phyloP scores from a whole-genome alignment of 2,113 vertebrate species.

The Gymnogyps californianus region DNA sequence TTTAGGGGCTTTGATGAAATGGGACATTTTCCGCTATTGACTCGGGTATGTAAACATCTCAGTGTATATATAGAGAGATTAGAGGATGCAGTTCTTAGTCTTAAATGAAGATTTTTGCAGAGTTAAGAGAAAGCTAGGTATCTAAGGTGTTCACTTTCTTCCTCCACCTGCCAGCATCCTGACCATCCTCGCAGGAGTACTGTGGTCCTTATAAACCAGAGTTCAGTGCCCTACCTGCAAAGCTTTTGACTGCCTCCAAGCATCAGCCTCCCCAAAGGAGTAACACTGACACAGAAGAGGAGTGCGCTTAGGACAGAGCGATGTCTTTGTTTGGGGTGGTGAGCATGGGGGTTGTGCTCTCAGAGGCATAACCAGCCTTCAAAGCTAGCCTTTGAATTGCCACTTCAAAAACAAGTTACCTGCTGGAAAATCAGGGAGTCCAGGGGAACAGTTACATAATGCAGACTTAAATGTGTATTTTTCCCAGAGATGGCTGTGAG shows the following conservation, averaged over 20 bases:
- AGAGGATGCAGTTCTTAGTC: neutral
- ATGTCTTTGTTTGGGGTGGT: neutral
- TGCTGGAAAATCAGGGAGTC: neutral
- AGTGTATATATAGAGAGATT: neutral
- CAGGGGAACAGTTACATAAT: neutral
- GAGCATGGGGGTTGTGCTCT: neutral
- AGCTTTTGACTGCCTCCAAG: neutral
- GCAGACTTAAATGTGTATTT: neutral
- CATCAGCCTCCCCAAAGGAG: neutral
- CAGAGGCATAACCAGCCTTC: neutral
- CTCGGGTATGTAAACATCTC: neutral
- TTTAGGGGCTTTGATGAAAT: neutral
- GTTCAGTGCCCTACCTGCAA: neutral
- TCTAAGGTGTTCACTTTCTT: neutral
- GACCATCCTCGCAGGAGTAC: neutral
- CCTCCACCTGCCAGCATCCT: neutral
- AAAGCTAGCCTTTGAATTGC: neutral
- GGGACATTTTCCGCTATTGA: neutral
- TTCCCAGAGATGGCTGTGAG: neutral
- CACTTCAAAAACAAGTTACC: neutral
- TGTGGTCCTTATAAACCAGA: neutral
- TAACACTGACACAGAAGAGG: neutral
- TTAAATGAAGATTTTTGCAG: neutral
- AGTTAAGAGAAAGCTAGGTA: neutral
- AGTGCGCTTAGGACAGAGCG: neutral